Evolutionary conservation across 2,888 invertebrate genomes (phyloP), one percentile per base, ranked within the genome.

Genomic region (Crossocerus cetratus): DNA sequence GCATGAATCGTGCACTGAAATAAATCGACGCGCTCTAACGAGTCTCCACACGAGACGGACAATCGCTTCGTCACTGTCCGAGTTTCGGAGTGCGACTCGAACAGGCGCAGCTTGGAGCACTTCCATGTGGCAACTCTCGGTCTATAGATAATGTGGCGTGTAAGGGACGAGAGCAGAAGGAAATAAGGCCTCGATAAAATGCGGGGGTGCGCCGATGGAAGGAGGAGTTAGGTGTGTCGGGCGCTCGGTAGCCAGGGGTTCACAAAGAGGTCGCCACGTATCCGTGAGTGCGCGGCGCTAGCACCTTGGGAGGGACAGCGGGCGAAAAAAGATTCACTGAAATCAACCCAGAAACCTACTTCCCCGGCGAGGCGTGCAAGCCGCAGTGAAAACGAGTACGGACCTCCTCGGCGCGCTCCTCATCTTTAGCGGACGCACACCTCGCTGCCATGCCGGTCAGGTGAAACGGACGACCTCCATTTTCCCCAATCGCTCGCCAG

Each of bases 271-370:
- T 64, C 66, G 65, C 62, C 53, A 57, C 53, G 57, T 57, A 65
- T 43, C 54, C 21, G 60, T 11, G 57, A 18, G 32, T 70, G 56
- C 65, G 49, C 16, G 67, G 58, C 63, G 67, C 68, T 72, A 69
- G 59, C 65, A 71, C 54, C 62, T 64, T 60, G 65, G 21, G 23
- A n/a, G 57, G 65, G 63, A n/a, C 44, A 23, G 49, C 22, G 53
- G 64, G 58, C 18, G 42, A 54, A 64, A 69, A 69, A 74, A 79
- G 76, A 74, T 71, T 79, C 77, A 63, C 74, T 65, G 72, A 77
- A 66, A 60, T 76, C 72, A 80, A 69, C 80, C 77, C 69, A 76
- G 69, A 80, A 81, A 78, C 78, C 75, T 71, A 80, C 74, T 76
- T 81, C 63, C 49, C 16, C n/a, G 23, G n/a, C 16, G 14, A 42